Percentiles rank a stretch among this genome's conserved stretches.
Conservation (phyloP, 2,888 invertebrate genomes). For the Desoria tigrina region DNA sequence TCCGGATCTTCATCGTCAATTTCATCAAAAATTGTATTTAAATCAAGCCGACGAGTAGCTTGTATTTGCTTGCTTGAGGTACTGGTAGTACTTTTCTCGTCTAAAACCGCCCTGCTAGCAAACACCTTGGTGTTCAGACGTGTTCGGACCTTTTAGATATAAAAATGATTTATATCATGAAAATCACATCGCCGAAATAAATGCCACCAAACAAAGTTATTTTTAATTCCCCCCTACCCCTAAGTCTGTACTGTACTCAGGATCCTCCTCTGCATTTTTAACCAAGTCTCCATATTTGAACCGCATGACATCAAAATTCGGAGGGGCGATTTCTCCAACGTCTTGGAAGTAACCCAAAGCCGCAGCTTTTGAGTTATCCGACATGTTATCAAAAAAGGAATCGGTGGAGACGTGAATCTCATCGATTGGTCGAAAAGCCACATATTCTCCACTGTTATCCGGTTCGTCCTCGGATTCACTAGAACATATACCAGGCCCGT, state of each 20-base stretch:
- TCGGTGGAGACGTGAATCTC: slow-evolving; percentile 34
- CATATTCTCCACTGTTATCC: slow-evolving; percentile 30
- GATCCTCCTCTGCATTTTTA: slow-evolving; percentile 25
- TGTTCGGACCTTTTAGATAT: slow-evolving; percentile 22
- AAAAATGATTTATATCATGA: too few species aligned
- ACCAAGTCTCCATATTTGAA: slow-evolving; percentile 33
- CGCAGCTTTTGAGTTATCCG: slow-evolving; percentile 28
- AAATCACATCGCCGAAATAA: too few species aligned
- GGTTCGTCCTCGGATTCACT: slow-evolving; percentile 31
- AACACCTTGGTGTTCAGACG: slow-evolving; percentile 24
- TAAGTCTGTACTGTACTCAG: not conserved
- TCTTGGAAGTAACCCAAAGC: slow-evolving; percentile 25
- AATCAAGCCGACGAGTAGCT: slow-evolving; percentile 15
- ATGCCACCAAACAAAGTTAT: not conserved
- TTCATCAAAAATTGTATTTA: slow-evolving; percentile 1
- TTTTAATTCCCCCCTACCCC: too few species aligned
- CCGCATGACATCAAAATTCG: slow-evolving; percentile 38
- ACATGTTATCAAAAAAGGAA: slow-evolving; percentile 41
- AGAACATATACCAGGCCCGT: slow-evolving; percentile 24
- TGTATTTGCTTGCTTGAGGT: slow-evolving; percentile 22
- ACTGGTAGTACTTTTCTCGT: not conserved
- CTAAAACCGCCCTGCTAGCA: slow-evolving; percentile 10
- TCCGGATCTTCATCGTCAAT: slow-evolving; percentile 24
- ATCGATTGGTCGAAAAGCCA: slow-evolving; percentile 25
- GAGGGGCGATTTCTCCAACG: slow-evolving; percentile 31